A percentile compares a stretch with the other conserved stretches of the same genome.
phyloP scores from a whole-genome alignment of 1,140 invertebrate species.

The Arion vulgaris region DNA sequence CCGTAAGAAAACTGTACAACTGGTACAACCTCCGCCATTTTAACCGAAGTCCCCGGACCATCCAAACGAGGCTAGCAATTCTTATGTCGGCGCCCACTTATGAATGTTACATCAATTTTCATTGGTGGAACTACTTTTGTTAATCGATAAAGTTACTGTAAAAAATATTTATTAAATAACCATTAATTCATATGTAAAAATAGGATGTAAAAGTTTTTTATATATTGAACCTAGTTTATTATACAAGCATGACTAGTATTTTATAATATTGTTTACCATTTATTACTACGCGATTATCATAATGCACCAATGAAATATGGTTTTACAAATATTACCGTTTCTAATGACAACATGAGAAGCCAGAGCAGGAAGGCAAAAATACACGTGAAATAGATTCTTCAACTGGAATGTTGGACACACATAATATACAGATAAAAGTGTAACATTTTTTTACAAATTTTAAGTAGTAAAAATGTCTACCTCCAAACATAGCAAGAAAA shows the following conservation, averaged over 20 bases:
- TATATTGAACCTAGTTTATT: too few species aligned
- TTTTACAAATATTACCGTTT: neutral
- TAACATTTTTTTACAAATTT: neutral
- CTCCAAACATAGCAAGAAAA: neutral
- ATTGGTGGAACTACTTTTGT: conserved; percentile 21
- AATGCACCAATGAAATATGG: neutral
- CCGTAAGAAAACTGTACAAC: conserved; percentile 11
- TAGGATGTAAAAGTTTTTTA: too few species aligned
- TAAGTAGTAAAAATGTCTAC: neutral
- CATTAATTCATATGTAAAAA: too few species aligned
- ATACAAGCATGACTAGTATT: too few species aligned
- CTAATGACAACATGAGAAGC: conserved; percentile 26
- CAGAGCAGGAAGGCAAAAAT: neutral
- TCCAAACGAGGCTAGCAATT: conserved; percentile 62
- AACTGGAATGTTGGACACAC: too few species aligned
- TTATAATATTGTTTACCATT: too few species aligned
- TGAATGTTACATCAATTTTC: neutral
- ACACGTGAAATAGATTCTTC: neutral
- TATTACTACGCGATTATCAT: neutral
- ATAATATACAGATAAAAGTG: too few species aligned
- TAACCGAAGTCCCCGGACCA: conserved; percentile 59
- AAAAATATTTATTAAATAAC: too few species aligned
- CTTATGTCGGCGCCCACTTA: neutral
- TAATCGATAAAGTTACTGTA: too few species aligned
- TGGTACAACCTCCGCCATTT: conserved; percentile 48